Evolutionary conservation across 2,888 invertebrate genomes (phyloP).

Genomic region (Xanthorhoe spadicearia): DNA sequence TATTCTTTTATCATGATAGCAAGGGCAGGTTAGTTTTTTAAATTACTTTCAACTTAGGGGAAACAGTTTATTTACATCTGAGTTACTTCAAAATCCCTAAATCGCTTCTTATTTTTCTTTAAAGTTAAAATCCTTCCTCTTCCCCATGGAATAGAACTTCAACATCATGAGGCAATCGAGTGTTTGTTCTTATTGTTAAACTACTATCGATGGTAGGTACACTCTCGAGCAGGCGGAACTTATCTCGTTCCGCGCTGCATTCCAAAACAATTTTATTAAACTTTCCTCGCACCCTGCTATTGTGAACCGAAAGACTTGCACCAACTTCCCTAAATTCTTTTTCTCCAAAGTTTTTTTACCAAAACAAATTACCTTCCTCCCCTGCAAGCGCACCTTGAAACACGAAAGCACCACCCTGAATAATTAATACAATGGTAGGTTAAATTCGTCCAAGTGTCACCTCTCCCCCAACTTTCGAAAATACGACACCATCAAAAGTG

Average conservation of each 20-base stretch:
- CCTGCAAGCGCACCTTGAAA: slow-evolving; percentile 77
- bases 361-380: slow-evolving; percentile 80
- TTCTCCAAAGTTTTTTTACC: slow-evolving; percentile 63
- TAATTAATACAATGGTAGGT: slow-evolving; percentile 85
- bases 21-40: not conserved
- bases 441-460: slow-evolving; percentile 83
- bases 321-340: slow-evolving; percentile 78
- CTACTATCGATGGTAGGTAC: slow-evolving; percentile 68
- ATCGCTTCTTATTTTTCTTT: slow-evolving; percentile 25
- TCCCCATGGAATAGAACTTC: slow-evolving; percentile 27
- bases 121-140: slow-evolving; percentile 33
- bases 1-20: slow-evolving; percentile 39
- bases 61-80: slow-evolving; percentile 14
- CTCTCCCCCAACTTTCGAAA: slow-evolving; percentile 81
- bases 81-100: slow-evolving; percentile 2
- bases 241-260: slow-evolving; percentile 75
- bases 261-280: slow-evolving; percentile 81
- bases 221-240: slow-evolving; percentile 63
- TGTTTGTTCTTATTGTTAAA: slow-evolving; percentile 51
- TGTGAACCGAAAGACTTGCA: slow-evolving; percentile 62
- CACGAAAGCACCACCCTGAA: slow-evolving; percentile 80
- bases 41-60: slow-evolving; percentile 1
- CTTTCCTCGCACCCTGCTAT: slow-evolving; percentile 66
- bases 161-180: slow-evolving; percentile 34
- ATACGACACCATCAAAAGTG: slow-evolving; percentile 81